Percentiles rank a stretch among this genome's conserved stretches.
Evolutionary conservation across 2,797 vertebrate genomes (phyloP).

Genomic region (Mormyrops attenuatus): DNA sequence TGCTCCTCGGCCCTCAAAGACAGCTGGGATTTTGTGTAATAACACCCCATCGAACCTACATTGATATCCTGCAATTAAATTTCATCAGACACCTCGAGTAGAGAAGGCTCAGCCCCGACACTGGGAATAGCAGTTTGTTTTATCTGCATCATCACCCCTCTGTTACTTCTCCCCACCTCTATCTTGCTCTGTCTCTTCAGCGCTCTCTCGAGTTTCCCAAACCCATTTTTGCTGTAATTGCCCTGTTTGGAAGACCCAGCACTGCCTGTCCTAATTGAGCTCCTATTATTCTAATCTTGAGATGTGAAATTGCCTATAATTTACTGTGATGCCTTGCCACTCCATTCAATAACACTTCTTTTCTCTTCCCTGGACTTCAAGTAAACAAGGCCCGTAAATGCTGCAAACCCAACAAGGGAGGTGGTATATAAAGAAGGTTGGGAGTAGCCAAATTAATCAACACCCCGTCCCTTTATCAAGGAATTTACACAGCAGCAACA

Average conservation of each 20-base stretch:
- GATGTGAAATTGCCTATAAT: slow-evolving; percentile 78
- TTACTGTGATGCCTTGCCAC: slow-evolving; percentile 63
- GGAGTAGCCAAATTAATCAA: slow-evolving; percentile 35
- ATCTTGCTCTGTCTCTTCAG: slow-evolving; percentile 42
- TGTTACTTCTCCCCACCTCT: slow-evolving; percentile 37
- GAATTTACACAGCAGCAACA: slow-evolving; percentile 18
- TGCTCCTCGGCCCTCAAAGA: slow-evolving; percentile 42
- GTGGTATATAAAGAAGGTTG: slow-evolving; percentile 48
- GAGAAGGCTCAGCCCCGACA: slow-evolving; percentile 37
- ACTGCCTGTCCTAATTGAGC: slow-evolving; percentile 62
- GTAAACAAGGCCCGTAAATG: slow-evolving; percentile 60
- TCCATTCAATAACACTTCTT: slow-evolving; percentile 57
- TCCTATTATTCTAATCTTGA: slow-evolving; percentile 73
- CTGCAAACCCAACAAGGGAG: slow-evolving; percentile 47
- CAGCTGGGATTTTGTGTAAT: slow-evolving; percentile 49
- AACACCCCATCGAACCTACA: slow-evolving; percentile 46
- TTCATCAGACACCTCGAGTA: slow-evolving; percentile 54
- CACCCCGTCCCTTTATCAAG: slow-evolving; percentile 19
- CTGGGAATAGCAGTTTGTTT: slow-evolving; percentile 13
- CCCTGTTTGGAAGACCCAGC: slow-evolving; percentile 61
- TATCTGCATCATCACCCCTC: slow-evolving; percentile 12
- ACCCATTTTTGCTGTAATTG: slow-evolving; percentile 60
- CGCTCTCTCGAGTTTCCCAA: slow-evolving; percentile 42
- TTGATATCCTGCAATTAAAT: slow-evolving; percentile 61
- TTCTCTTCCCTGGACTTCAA: slow-evolving; percentile 52